phyloP scores from a whole-genome alignment of 2,113 vertebrate species.

The Mesembrinibis cayennensis region DNA sequence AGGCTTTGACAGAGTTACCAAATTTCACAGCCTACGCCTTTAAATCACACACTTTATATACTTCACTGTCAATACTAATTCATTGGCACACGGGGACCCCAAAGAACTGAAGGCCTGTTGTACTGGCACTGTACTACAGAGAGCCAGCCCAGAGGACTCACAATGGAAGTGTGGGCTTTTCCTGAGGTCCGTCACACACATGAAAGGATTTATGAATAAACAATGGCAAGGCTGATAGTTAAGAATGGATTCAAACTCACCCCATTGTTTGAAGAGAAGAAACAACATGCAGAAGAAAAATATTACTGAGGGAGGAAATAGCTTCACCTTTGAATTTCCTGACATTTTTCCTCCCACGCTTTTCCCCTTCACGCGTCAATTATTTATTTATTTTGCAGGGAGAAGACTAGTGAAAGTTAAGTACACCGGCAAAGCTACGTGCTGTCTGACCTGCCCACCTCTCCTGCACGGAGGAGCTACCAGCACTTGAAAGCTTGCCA shows the following conservation, averaged over 20 bases:
- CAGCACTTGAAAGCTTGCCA: background rate
- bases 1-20: background rate
- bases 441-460: constrained; percentile 3
- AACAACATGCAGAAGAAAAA: constrained; percentile 57
- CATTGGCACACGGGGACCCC: background rate
- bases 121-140: background rate
- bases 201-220: constrained; percentile 60
- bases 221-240: constrained; percentile 39
- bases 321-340: constrained; percentile 75
- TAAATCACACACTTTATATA: background rate
- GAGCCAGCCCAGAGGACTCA: background rate
- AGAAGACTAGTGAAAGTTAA: constrained; percentile 65
- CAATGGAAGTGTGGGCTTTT: constrained; percentile 44
- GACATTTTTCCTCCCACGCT: constrained; percentile 74
- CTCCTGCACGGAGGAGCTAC: background rate
- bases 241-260: constrained; percentile 58
- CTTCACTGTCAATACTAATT: background rate
- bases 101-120: background rate
- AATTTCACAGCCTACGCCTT: constrained; percentile 9
- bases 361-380: constrained; percentile 58
- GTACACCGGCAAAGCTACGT: constrained; percentile 21
- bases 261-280: constrained; percentile 66
- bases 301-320: constrained; percentile 67
- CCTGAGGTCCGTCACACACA: constrained; percentile 43
- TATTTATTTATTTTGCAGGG: constrained; percentile 63